Base-by-base conservation (phyloP, 2,797 vertebrate species). In the Pampus argenteus region DNA sequence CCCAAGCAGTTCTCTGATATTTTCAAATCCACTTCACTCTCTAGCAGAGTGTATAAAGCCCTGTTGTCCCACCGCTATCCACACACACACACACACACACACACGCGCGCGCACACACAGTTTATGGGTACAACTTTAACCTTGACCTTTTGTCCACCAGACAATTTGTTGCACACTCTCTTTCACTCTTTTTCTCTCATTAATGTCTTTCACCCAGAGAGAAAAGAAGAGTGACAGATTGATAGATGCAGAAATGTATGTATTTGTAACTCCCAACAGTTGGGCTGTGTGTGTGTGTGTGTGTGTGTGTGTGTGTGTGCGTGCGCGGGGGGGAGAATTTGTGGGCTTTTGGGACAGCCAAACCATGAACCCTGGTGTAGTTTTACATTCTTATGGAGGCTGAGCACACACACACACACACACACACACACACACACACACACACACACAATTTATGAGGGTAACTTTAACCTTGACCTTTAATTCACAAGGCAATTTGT, bases 381-480 rank as follows among this genome's bases (percentile, higher is more conserved):
- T 34, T 74, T 25, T 63, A 57, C 70, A 54, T 47, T 52, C 45
- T 66, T 61, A 62, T 57, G 25, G 40, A 74, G 38, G 6, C 47
- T 8, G 17, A n/a, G 28, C 8, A 36, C 56, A 49, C 28, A 60
- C 9, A 20, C 45, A 56, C 25, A 11, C 61, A 31, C 14, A 50
- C 31, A 50, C 65, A 42, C 40, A 36, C 31, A 47, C 57, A 65
- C 42, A 23, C 20, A 65, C 14, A 36, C 29, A 67, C 54, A 56
- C 29, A 50, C 34, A 36, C 34, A 36, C 11, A 36, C 34, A 42
- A 20, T 78, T 79, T 58, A 71, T 38, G 62, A 54, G 69, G 26
- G 42, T 66, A 45, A 74, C 51, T 76, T 66, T 64, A 77, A 86
- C 68, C 66, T 62, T 77, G 73, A 81, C 56, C 71, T 78, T 80